Evolutionary conservation across 2,888 invertebrate species (phyloP), one percentile per base, ranked within the genome.

Genomic region (Euphydryas editha): DNA sequence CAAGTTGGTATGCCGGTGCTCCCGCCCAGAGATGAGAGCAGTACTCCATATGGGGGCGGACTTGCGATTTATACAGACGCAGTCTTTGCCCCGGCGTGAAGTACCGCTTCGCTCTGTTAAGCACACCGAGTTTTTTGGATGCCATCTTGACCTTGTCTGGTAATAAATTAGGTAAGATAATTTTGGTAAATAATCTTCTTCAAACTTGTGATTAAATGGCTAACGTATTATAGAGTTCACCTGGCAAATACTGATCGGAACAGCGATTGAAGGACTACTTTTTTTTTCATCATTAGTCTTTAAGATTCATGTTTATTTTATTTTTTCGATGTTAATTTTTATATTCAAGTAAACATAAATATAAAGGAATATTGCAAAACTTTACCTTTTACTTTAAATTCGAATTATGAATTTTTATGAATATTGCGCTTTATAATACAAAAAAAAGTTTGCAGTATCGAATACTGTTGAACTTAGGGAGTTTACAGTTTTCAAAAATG

Each of bases 231-330:
- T 13, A 10, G 10, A 39, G 39, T 10, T 39, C 39, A 39, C 39
- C 39, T 39, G 39, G 11, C 39, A 39, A 39, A 39, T 10, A 39
- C 37, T 47, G 18, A 58, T 59, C 37, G 3, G 46, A 54, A 55
- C 46, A 58, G 49, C 60, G 60, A 59, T 68, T 24, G 59, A 55
- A 20, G 54, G 61, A 39, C 54, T 61, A 61, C 65, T 59, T 56
- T 55, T 68, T 49, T 65, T 68, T 57, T 49, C 37, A 59, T 56
- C 65, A 69, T 66, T 69, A 69, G 47, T 69, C 68, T 69, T 49
- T 18, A 59, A 69, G 65, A 69, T 66, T 51, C 51, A 68, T 68
- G 65, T 56, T 42, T 59, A n/a, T n/a, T n/a, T n/a, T n/a, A n/a
- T 51, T 15, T 24, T 11, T 18, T 42, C 21, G 49, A 51, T 11